These are phyloP conservation scores for Nomada goodeniana DNA, from an alignment of 2,888 invertebrate genomes.

Conservation along the genomic window DNA sequence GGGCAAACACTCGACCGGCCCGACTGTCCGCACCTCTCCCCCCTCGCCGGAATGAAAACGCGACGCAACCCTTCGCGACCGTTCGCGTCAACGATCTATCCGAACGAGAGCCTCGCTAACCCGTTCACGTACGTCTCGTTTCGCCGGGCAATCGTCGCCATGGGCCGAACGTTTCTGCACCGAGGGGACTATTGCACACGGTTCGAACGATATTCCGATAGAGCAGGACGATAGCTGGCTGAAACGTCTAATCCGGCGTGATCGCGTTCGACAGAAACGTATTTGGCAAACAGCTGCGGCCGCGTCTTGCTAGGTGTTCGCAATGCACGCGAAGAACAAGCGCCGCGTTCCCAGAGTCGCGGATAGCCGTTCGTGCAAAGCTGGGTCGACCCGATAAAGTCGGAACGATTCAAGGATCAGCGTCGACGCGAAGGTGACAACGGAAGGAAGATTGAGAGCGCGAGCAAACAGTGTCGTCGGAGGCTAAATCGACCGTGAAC, in stretches of 20 bases:
- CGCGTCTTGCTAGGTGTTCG: too few relatives aligned
- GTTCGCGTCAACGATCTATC: slow-evolving; percentile 1
- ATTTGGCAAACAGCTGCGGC: too few relatives aligned
- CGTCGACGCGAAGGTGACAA: background rate
- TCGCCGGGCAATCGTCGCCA: too few relatives aligned
- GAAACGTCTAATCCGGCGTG: too few relatives aligned
- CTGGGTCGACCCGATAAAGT: background rate
- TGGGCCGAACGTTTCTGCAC: background rate
- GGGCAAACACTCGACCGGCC: slow-evolving; percentile 24
- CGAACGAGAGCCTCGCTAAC: slow-evolving; percentile 33
- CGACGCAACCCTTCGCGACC: slow-evolving; percentile 1
- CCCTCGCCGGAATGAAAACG: slow-evolving; percentile 26
- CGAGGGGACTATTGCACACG: background rate
- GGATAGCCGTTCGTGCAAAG: too few relatives aligned
- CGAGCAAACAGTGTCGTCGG: slow-evolving; percentile 16
- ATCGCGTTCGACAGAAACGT: too few relatives aligned
- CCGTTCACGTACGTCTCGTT: slow-evolving; percentile 20
- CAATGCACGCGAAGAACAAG: background rate
- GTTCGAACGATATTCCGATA: too few relatives aligned
- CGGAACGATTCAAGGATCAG: background rate
- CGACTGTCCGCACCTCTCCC: slow-evolving; percentile 57
- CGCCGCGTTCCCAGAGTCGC: background rate
- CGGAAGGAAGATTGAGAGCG: background rate
- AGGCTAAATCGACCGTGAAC: slow-evolving; percentile 28
- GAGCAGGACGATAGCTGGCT: too few relatives aligned